phyloP scores from a whole-genome alignment of 2,797 vertebrate species.

The Columba guinea region DNA sequence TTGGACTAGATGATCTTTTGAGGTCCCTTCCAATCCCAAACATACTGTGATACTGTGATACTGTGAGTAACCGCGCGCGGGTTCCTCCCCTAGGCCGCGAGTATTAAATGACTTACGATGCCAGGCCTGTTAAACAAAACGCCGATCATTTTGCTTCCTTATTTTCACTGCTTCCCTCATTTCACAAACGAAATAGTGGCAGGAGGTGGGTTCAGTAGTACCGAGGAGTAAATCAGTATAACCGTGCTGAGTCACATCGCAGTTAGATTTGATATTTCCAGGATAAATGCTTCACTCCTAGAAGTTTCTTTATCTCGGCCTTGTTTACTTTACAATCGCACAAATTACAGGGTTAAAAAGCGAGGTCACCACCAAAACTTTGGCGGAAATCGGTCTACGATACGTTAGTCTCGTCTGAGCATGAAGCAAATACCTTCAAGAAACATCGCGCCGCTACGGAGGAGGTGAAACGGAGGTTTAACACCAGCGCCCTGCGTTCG shows the following conservation, averaged over 20 bases:
- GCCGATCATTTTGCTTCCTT: neutral
- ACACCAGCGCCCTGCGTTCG: neutral
- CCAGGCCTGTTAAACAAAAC: neutral
- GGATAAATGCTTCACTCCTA: neutral
- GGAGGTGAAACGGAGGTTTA: neutral
- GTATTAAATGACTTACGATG: neutral
- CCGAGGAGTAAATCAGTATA: neutral
- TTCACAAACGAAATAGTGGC: neutral
- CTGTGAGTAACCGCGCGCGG: no score
- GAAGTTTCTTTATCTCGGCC: neutral
- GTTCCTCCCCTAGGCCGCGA: neutral
- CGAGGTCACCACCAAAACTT: neutral
- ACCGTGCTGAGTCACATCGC: neutral
- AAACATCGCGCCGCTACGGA: accelerated
- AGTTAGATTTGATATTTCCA: neutral
- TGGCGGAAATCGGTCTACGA: accelerated
- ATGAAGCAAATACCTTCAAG: neutral
- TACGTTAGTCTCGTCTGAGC: accelerated
- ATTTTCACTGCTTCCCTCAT: neutral
- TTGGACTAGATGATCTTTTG: no score
- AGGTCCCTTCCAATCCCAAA: no score
- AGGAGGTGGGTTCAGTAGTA: neutral
- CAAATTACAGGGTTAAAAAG: neutral
- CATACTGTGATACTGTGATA: no score
- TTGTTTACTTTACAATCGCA: no score